A percentile compares a stretch with the other conserved stretches of the same genome.
These are phyloP conservation scores for Cryptomyrus ogoouensis DNA, from an alignment of 2,113 vertebrate genomes.

Conservation along the genomic window DNA sequence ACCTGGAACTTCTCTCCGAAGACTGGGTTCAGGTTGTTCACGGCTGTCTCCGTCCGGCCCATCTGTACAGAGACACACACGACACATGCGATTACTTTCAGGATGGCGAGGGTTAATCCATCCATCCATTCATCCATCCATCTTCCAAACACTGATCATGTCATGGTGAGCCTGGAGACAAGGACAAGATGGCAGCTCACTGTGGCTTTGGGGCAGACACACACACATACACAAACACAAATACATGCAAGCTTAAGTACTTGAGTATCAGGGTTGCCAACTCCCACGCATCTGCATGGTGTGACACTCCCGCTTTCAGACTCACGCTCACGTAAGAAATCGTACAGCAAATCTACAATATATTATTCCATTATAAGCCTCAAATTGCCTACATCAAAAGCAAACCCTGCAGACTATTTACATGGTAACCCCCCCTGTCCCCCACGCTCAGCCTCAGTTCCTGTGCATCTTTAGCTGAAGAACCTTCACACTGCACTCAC, in stretches of 20 bases:
- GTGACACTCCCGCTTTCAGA: not conserved
- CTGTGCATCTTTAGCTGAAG: not conserved
- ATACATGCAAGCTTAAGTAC: not conserved
- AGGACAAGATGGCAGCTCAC: not conserved
- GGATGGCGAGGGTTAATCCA: not conserved
- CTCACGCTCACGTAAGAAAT: not conserved
- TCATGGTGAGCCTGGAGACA: not conserved
- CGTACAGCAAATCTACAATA: not conserved
- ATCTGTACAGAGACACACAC: constrained; percentile 55
- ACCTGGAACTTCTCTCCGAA: constrained; percentile 90
- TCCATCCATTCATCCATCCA: not conserved
- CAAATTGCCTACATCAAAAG: not conserved
- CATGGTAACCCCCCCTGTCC: not conserved
- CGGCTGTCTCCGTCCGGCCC: constrained; percentile 83
- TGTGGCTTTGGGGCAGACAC: not conserved
- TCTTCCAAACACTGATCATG: not conserved
- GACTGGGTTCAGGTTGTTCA: constrained; percentile 94
- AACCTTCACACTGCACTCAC: not conserved
- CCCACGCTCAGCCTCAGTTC: not conserved
- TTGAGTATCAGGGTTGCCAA: not conserved
- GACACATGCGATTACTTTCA: not conserved
- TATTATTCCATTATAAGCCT: not conserved
- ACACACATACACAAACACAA: not conserved
- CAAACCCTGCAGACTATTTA: not conserved
- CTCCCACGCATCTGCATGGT: too few species aligned